A percentile compares a stretch with the other conserved stretches of the same genome.
These are phyloP conservation scores for Dunckerocampus dactyliophorus DNA, from an alignment of 2,113 vertebrate genomes.

Conservation along the genomic window DNA sequence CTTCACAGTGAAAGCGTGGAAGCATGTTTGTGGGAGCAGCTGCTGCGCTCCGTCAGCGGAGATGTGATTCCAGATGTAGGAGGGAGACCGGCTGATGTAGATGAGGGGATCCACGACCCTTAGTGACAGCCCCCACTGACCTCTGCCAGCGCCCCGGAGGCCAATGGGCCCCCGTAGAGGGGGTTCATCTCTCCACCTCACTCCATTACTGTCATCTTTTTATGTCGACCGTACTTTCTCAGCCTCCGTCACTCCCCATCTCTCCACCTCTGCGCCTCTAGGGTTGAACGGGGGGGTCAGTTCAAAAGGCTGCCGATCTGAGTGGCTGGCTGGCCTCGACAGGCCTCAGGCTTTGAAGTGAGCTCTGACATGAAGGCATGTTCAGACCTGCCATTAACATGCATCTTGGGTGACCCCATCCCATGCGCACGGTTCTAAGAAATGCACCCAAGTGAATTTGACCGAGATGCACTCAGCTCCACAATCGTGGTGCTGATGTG, in stretches of 20 bases:
- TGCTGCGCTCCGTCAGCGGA: conserved; percentile 29
- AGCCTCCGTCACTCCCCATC: conserved; percentile 34
- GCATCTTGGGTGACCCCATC: conserved; percentile 1
- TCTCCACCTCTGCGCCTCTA: conserved; percentile 36
- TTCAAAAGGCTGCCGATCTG: conserved; percentile 52
- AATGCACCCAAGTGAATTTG: not conserved
- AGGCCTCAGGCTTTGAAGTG: conserved; percentile 60
- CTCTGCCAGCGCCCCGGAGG: conserved; percentile 38
- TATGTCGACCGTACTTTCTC: conserved; percentile 27
- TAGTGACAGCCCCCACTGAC: conserved; percentile 35
- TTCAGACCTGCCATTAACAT: conserved; percentile 2
- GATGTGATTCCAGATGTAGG: conserved; percentile 33
- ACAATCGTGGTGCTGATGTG: not conserved
- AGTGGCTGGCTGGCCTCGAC: conserved; percentile 38
- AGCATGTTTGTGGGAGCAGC: conserved; percentile 38
- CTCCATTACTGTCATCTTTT: conserved; percentile 22
- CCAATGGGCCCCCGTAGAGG: conserved; percentile 38
- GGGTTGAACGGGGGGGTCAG: conserved; percentile 47
- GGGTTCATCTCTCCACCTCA: conserved; percentile 31
- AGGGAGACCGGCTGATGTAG: conserved; percentile 25
- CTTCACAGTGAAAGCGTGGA: conserved; percentile 17
- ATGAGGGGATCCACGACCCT: conserved; percentile 27
- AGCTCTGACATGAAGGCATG: conserved; percentile 37
- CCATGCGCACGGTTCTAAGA: not conserved
- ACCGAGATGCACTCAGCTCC: not conserved